Base-by-base conservation (phyloP, 2,797 vertebrate species). In the Sebastes wilsoni region DNA sequence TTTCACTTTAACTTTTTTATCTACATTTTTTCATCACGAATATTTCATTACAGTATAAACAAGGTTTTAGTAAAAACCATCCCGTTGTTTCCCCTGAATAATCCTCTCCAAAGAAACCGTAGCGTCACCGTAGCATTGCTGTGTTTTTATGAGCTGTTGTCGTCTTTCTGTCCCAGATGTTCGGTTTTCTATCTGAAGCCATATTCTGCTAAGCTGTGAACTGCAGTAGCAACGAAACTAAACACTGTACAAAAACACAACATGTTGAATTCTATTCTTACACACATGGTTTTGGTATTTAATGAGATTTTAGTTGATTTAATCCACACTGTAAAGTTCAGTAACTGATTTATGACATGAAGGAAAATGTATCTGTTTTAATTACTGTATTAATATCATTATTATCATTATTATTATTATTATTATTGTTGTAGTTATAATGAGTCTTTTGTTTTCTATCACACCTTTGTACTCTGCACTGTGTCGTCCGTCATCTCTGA, bases 141-240 rank as follows among this genome's bases (percentile, higher is more conserved):
- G 80, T 75, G 10, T 88, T 84, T 83, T 52, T 49, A 75, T 11
- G 22, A 75, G 71, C 81, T 79, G 61, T 76, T 60, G 67, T 61
- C 6, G 74, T 82, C 27, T 69, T 49, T 72, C 52, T 69, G 66
- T 85, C 70, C 2, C 27, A 71, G 34, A 59, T 46, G 82, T 84
- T 72, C 71, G 27, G 16, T 78, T 88, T 90, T 65, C 30, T 85
- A 56, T 83, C 79, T 84, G 49, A 93, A 93, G 90, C 93, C 91
- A 89, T 93, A 88, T 30, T 77, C 87, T 83, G 79, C 88, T 83
- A 9, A 89, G 71, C 83, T 88, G 77, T 84, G 83, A 89, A 18
- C 73, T 66, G 72, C 86, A 65, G 86, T 83, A 87, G 81, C 86
- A 82, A 68, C 34, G 27, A 11, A 75, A 76, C 52, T 27, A 10